Base-by-base conservation (phyloP, 2,888 invertebrate species). In the Metellina segmentata region DNA sequence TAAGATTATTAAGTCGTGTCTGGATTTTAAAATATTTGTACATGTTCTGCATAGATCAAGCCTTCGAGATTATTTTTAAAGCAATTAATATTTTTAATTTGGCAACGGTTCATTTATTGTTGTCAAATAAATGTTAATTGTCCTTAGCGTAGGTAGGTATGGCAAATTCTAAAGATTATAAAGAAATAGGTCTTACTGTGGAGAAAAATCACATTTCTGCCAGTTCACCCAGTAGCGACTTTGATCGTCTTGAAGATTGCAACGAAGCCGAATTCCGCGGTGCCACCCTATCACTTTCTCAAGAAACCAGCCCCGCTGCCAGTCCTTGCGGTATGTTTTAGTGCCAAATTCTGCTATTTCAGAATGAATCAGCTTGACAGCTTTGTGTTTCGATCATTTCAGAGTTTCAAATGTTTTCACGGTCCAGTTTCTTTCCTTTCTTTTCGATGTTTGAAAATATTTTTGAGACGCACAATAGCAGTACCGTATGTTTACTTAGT, bases 181-280 rank as follows among this genome's bases (percentile, higher is more conserved):
- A 89, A 75, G 92, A 92, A 53, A 53, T 92, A 48, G 88, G 88
- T n/a, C 70, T 92, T 48, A 88, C 48, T 82, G 74, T 48, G 49
- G 92, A 89, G 20, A 79, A 81, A 70, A 89, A 89, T 53, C 75
- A 89, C 69, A 75, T 81, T 11, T 72, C 89, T 8, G 79, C 69
- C 16, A 92, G 92, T 72, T 85, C 92, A 8, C 85, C 92, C 4
- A 92, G 92, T 72, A 92, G 92, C 48, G 92, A 92, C 81, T 92
- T 93, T 51, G 93, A 93, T 82, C 91, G 93, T n/a, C 86, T 93
- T 53, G 93, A 93, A 81, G 93, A 93, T 20, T 92, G 91, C 5
- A 89, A 89, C 34, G 93, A 93, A 90, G 93, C 93, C 51, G 93
- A 93, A 88, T 93, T 93, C 82, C 82, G 81, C 6, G 93, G 93